A percentile compares a stretch with the other conserved stretches of the same genome.
These are phyloP conservation scores for Rotaria sp. DNA, from an alignment of 2,888 invertebrate species.

Conservation along the genomic window DNA sequence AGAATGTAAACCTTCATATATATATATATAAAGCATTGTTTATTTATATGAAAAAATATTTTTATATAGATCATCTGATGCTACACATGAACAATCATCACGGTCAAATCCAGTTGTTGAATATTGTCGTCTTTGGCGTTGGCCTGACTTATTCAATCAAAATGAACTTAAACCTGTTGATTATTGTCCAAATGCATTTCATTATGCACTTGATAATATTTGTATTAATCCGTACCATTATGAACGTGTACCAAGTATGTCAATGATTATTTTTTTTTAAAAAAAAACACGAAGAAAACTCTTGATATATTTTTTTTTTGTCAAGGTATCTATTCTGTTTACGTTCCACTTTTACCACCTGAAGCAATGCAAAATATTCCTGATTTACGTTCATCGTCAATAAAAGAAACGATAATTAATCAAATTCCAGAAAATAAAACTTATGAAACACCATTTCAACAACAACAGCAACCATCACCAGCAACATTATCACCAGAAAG, in stretches of 20 bases:
- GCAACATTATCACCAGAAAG: not conserved
- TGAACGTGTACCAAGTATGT: constrained; percentile 42
- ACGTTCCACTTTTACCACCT: not conserved
- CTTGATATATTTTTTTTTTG: no score
- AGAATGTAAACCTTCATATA: no score
- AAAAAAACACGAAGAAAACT: no score
- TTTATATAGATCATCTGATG: constrained; percentile 1
- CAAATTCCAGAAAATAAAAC: constrained; percentile 1
- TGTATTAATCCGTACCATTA: constrained; percentile 99
- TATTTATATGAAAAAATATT: no score
- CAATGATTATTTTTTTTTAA: not conserved
- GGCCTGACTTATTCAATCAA: constrained; percentile 33
- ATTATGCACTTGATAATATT: constrained; percentile 57
- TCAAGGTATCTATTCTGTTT: not conserved
- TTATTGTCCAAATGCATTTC: constrained; percentile 27
- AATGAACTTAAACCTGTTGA: constrained; percentile 34
- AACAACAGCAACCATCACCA: not conserved
- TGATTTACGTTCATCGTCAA: not conserved
- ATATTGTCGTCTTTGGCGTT: constrained; percentile 39
- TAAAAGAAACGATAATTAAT: not conserved
- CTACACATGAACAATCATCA: not conserved
- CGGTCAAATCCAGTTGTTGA: constrained; percentile 30
- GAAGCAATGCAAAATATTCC: not conserved
- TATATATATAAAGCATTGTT: no score
- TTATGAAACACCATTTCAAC: not conserved